These are phyloP conservation scores for Chamaea fasciata DNA, from an alignment of 2,113 vertebrate genomes.

Conservation along the genomic window DNA sequence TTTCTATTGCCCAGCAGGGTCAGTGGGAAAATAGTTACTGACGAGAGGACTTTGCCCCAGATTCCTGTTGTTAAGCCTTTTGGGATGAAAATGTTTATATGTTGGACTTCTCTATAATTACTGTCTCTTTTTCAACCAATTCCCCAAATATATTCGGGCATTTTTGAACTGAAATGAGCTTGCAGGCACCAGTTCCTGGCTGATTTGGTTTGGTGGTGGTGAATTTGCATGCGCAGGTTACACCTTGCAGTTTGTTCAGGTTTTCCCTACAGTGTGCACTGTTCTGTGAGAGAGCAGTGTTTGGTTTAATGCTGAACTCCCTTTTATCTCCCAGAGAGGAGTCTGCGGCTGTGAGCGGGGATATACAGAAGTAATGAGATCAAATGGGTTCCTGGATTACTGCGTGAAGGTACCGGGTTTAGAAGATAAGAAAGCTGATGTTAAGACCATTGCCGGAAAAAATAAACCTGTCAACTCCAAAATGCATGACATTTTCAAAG, in stretches of 20 bases:
- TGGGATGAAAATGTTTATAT: not conserved
- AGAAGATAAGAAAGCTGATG: slow-evolving; percentile 94
- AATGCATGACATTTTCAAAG: slow-evolving; percentile 89
- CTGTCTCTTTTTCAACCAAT: not conserved
- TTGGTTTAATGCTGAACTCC: slow-evolving; percentile 6
- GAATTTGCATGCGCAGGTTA: not conserved
- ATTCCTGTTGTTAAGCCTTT: not conserved
- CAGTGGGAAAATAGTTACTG: not conserved
- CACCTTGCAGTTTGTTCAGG: not conserved
- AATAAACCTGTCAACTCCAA: slow-evolving; percentile 88
- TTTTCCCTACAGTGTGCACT: not conserved
- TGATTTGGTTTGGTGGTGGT: not conserved
- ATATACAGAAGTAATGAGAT: slow-evolving; percentile 94
- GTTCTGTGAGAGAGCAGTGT: not conserved
- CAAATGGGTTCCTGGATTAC: slow-evolving; percentile 94
- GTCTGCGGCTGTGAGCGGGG: slow-evolving; percentile 94
- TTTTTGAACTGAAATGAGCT: not conserved
- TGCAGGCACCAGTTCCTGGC: not conserved
- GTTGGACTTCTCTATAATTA: not conserved
- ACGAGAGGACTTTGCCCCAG: not conserved
- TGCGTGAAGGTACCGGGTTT: slow-evolving; percentile 92
- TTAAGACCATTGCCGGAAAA: slow-evolving; percentile 89
- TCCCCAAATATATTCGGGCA: not conserved
- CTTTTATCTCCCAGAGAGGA: slow-evolving; percentile 78
- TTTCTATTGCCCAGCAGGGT: not conserved